Evolutionary conservation across 2,113 vertebrate species (phyloP).

Genomic region (Mobula birostris): DNA sequence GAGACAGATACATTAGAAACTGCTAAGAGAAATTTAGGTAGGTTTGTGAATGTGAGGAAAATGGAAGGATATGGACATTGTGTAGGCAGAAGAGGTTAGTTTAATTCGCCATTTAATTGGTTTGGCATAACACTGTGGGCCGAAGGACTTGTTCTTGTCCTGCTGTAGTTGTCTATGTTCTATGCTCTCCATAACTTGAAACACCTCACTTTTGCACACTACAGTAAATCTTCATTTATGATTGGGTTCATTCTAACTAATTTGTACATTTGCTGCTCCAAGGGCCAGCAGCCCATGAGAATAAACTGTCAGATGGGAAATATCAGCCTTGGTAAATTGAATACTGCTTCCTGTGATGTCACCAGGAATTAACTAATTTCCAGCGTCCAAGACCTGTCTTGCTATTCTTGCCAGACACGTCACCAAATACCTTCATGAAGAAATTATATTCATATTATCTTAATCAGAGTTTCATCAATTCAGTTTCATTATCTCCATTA

Average conservation of each 20-base stretch:
- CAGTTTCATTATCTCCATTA: neutral
- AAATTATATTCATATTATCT: neutral
- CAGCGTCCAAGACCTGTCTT: neutral
- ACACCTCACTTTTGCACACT: neutral
- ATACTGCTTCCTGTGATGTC: neutral
- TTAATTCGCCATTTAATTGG: too few relatives aligned
- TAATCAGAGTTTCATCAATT: neutral
- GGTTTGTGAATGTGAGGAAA: too few relatives aligned
- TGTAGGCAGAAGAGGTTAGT: too few relatives aligned
- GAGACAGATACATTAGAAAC: too few relatives aligned
- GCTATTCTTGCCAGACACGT: neutral
- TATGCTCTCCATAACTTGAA: neutral
- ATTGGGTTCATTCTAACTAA: neutral
- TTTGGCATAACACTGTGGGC: too few relatives aligned
- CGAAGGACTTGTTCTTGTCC: too few relatives aligned
- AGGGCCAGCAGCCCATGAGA: neutral
- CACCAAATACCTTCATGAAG: neutral
- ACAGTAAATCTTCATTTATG: neutral
- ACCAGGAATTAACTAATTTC: neutral
- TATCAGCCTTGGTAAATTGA: neutral
- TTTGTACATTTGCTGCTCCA: neutral
- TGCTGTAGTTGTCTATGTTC: too few relatives aligned
- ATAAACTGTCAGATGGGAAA: neutral
- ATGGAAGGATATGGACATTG: too few relatives aligned
- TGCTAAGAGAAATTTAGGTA: too few relatives aligned